Evolutionary conservation across 1,140 invertebrate genomes (phyloP).

Genomic region (Gonioctena quinquepunctata): DNA sequence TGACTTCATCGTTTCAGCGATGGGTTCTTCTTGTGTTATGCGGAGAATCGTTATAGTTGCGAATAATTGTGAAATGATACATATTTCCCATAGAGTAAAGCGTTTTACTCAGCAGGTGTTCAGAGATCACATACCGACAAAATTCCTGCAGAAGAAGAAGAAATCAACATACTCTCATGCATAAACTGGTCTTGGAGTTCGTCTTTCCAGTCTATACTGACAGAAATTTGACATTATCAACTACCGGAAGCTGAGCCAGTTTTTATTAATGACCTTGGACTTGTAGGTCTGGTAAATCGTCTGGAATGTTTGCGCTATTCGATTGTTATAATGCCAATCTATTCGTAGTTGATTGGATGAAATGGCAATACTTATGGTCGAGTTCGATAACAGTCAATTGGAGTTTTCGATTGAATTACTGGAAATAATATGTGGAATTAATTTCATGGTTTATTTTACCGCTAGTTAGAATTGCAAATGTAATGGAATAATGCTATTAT

Average conservation of each 20-base stretch:
- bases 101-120: constrained; percentile 4
- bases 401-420: no score
- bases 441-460: no score
- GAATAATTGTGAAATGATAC: constrained; percentile 9
- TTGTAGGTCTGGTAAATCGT: neutral
- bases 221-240: constrained; percentile 3
- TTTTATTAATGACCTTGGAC: neutral
- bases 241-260: neutral
- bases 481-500: no score
- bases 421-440: no score
- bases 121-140: neutral
- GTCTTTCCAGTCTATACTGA: neutral
- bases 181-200: neutral
- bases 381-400: no score
- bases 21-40: neutral
- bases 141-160: neutral
- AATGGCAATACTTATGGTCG: no score
- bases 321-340: no score
- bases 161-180: constrained; percentile 14
- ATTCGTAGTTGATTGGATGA: no score
- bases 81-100: constrained; percentile 6
- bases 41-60: neutral
- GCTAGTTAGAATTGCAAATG: no score
- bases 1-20: neutral
- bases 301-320: neutral